Base-by-base conservation (phyloP, 2,888 invertebrate species). In the Polydrusus pterygomalis region DNA sequence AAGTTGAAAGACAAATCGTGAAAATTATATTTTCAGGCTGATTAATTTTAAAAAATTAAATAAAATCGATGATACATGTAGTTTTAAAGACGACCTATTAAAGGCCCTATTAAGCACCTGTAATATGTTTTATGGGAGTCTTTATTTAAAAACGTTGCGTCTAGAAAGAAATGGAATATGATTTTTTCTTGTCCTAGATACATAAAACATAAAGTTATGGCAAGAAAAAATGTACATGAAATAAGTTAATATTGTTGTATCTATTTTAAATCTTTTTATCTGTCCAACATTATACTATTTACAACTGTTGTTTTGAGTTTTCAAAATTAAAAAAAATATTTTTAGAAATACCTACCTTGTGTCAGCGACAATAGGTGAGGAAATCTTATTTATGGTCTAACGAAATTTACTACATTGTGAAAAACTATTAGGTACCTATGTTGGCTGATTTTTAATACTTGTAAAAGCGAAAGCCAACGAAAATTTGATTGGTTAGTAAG, bases 1-100 rank as follows among this genome's bases (percentile, higher is more conserved):
- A 60, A 38, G 8, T 60, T 38, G 8, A 17, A 60, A 60, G 58
- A 60, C 38, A 38, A 60, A 38, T 60, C 17, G 17, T 38, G 10
- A 60, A 34, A 38, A 60, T 38, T 60, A 60, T 60, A 18, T 25
- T 60, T 56, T 60, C 7, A 38, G 38, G 9, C 58, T 60, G 38
- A 60, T 38, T 60, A 38, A 60, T 60, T 60, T 11, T 7, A 15
- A 60, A 56, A 54, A 60, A 38, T 60, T 60, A 60, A 60, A 38
- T 38, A 8, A 56, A 18, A 60, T 60, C 38, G 38, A 17, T 17
- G 58, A 17, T 17, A 11, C 17, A 17, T 17, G 15, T 38, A 17
- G 5, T 25, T 7, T 38, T 8, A 54, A 60, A 58, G 17, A 38
- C 34, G 15, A 2, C 1, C 17, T 20, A 34, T 34, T n/a, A 10